These are phyloP conservation scores for Stenoptilia bipunctidactyla DNA, from an alignment of 2,888 invertebrate species.

Conservation along the genomic window DNA sequence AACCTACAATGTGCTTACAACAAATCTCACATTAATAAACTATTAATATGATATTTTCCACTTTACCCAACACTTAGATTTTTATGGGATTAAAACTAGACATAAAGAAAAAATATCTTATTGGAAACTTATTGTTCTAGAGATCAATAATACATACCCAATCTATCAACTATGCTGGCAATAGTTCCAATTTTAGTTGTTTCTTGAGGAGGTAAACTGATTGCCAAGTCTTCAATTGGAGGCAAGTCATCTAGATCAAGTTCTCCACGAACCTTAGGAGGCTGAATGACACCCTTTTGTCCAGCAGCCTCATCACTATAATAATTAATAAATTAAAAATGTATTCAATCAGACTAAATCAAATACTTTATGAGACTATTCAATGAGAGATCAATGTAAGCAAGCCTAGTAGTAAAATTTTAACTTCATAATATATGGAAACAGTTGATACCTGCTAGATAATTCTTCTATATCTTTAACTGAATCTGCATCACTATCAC, in stretches of 20 bases:
- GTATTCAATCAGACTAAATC: not conserved
- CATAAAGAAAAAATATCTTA: not conserved
- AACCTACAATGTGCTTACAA: too few species aligned
- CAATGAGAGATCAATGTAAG: too few species aligned
- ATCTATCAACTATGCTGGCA: conserved; percentile 77
- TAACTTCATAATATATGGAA: too few species aligned
- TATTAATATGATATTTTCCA: too few species aligned
- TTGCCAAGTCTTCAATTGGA: conserved; percentile 84
- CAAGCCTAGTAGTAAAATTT: too few species aligned
- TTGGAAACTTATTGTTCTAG: not conserved
- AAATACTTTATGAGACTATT: too few species aligned
- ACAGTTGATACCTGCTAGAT: conserved; percentile 41
- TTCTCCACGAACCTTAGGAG: conserved; percentile 66
- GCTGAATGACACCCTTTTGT: conserved; percentile 30
- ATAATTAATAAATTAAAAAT: conserved; percentile 8
- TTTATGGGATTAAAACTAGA: too few species aligned
- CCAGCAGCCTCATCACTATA: conserved; percentile 45
- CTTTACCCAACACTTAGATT: too few species aligned
- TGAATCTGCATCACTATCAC: conserved; percentile 56
- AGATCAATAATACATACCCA: conserved; percentile 66
- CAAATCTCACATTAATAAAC: too few species aligned
- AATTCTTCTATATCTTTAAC: conserved; percentile 55
- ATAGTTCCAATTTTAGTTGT: conserved; percentile 82
- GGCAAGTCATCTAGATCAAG: conserved; percentile 78
- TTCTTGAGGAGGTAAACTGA: conserved; percentile 81